phyloP scores from a whole-genome alignment of 2,113 vertebrate genomes.

The Saguinus imperator region DNA sequence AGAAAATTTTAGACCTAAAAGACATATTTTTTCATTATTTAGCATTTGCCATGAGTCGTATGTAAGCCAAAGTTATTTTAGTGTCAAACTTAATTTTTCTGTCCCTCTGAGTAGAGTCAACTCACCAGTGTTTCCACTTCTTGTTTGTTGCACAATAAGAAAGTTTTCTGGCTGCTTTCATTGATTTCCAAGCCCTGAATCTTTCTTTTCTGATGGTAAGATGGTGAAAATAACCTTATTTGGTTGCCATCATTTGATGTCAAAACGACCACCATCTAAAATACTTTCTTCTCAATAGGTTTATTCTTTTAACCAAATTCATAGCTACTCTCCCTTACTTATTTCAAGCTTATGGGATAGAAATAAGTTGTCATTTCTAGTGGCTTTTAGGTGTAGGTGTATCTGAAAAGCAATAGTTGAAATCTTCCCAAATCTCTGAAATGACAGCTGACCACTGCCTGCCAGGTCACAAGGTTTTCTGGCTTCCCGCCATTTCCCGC shows the following conservation, averaged over 20 bases:
- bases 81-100: conserved; percentile 77
- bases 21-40: conserved; percentile 76
- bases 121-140: conserved; percentile 47
- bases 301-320: conserved; percentile 49
- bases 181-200: not conserved
- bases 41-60: conserved; percentile 67
- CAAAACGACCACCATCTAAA: conserved; percentile 44
- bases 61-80: conserved; percentile 80
- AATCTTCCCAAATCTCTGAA: not conserved
- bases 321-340: not conserved
- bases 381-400: not conserved
- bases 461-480: not conserved
- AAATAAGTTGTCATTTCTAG: not conserved
- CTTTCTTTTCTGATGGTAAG: conserved; percentile 25
- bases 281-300: conserved; percentile 2
- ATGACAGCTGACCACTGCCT: not conserved
- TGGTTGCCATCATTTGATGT: conserved; percentile 38
- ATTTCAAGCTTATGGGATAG: not conserved
- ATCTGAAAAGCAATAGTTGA: conserved; percentile 4
- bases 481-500: not conserved
- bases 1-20: conserved; percentile 81
- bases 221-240: conserved; percentile 25
- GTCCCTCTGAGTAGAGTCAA: conserved; percentile 42
- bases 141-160: conserved; percentile 64
- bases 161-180: conserved; percentile 41